Evolutionary conservation across 2,113 vertebrate genomes (phyloP), one percentile per base, ranked within the genome.

Genomic region (Chaenogobius annularis): DNA sequence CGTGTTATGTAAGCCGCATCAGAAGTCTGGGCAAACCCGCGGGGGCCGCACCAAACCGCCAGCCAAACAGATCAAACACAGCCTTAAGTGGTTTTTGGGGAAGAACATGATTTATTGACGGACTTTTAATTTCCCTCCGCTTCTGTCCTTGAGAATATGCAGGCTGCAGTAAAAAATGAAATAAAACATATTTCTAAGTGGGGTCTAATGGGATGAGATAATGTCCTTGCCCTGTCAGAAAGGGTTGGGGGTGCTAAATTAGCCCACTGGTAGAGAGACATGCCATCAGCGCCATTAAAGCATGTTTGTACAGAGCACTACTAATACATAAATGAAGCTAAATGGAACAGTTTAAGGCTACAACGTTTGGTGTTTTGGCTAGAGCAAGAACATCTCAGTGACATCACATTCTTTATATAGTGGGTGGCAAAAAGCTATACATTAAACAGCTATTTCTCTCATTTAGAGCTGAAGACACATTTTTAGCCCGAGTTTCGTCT

Each of bases 51-150:
- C 23, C 69, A 50, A 70, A 43, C 73, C 72, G 40, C 31, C 46
- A 80, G 54, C 74, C n/a, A 72, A 52, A 6, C 72, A 68, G 78
- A 85, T 82, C 80, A 88, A 87, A 83, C 77, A 31, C 22, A 1
- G 0, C 17, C n/a, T 15, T 37, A 1, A 68, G 66, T 31, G 54
- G 46, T 74, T 46, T 83, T 37, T 8, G 15, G 65, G 59, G 68
- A 77, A 61, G 23, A 61, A 26, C 40, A 54, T 81, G 46, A 86
- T 76, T 85, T 82, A 80, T 75, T 83, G 69, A 76, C 35, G 2
- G 47, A 58, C 58, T 58, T 52, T n/a, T 37, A 14, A 59, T 26
- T 59, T 46, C 70, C 69, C 71, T 64, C 40, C 3, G 17, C 22
- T 63, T 72, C 54, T 47, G 26, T 65, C 74, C 67, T 69, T 72